These are phyloP conservation scores for Sceloporus tristichus DNA, from an alignment of 2,113 vertebrate genomes.

Conservation along the genomic window DNA sequence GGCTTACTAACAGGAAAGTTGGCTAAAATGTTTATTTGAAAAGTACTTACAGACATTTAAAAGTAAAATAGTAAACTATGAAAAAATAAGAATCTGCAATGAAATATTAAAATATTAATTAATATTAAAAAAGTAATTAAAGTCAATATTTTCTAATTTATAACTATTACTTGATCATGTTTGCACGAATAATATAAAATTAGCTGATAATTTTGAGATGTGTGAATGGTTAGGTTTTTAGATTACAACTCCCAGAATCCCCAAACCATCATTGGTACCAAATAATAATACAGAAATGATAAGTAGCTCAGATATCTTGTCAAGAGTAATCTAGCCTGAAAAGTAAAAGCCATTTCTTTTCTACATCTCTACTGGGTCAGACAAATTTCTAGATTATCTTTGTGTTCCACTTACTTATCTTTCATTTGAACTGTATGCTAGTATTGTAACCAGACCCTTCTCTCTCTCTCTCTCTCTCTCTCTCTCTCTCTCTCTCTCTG, in stretches of 20 bases:
- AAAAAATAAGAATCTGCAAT: background rate
- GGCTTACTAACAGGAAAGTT: background rate
- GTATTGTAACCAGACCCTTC: constrained; percentile 36
- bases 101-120: background rate
- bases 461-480: too few relatives aligned
- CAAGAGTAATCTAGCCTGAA: background rate
- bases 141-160: background rate
- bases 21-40: background rate
- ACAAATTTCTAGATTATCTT: background rate
- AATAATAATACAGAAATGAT: background rate
- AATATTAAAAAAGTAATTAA: too few relatives aligned
- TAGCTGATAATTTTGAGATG: too few relatives aligned
- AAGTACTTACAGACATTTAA: background rate
- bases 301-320: background rate
- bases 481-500: too few relatives aligned
- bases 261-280: background rate
- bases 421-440: background rate
- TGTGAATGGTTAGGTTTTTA: background rate
- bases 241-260: background rate
- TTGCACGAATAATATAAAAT: background rate
- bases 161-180: background rate
- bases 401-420: constrained; percentile 26
- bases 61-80: background rate
- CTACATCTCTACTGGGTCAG: background rate
- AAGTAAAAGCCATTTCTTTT: constrained; percentile 18